Evolutionary conservation across 2,888 invertebrate species (phyloP).

Genomic region (Napeogenes sylphis): DNA sequence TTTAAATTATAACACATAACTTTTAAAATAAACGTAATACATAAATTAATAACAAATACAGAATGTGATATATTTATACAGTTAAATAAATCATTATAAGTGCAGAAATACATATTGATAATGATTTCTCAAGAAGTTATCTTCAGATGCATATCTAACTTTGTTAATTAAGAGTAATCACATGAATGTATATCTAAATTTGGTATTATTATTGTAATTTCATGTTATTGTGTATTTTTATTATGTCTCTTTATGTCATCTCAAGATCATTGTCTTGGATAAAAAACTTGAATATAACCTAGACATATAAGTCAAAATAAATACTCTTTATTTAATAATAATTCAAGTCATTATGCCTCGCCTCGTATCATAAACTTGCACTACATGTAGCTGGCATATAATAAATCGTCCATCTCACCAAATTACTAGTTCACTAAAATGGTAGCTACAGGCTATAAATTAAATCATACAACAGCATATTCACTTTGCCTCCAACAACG

Average conservation of each 20-base stretch:
- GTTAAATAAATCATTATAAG: too few relatives aligned
- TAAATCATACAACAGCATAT: conserved; percentile 1
- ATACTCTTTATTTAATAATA: conserved; percentile 34
- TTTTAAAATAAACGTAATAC: too few relatives aligned
- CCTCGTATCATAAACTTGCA: conserved; percentile 32
- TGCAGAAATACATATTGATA: too few relatives aligned
- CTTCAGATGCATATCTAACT: too few relatives aligned
- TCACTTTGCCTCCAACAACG: conserved; percentile 7
- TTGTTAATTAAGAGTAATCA: too few relatives aligned
- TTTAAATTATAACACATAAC: too few relatives aligned
- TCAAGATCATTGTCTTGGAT: conserved; percentile 11
- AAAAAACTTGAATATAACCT: conserved; percentile 26
- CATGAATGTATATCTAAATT: too few relatives aligned
- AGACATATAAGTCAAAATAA: conserved; percentile 33
- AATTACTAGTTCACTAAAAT: conserved; percentile 29
- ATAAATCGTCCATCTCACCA: conserved; percentile 36
- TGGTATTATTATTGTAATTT: too few relatives aligned
- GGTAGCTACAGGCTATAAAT: conserved; percentile 4
- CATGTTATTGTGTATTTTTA: too few relatives aligned
- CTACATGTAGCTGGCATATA: conserved; percentile 21
- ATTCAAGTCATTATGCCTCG: conserved; percentile 33
- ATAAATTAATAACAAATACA: too few relatives aligned
- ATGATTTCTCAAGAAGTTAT: too few relatives aligned
- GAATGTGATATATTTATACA: too few relatives aligned
- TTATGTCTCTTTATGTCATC: conserved; percentile 7